These are phyloP conservation scores for Psilanteris sp. DNA, from an alignment of 1,140 invertebrate genomes.

Conservation along the genomic window DNA sequence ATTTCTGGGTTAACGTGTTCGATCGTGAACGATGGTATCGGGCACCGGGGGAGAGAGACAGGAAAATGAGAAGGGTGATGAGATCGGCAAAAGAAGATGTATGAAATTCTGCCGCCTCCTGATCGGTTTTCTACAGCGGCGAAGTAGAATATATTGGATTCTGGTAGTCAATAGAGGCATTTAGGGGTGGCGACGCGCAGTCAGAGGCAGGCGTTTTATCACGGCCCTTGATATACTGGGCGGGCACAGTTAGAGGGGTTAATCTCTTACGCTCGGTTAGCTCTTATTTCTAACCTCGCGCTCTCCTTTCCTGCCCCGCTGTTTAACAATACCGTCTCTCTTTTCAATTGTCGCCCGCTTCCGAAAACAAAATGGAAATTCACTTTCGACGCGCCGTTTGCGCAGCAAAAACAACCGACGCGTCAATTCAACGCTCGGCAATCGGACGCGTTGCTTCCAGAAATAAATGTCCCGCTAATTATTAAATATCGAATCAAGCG, in stretches of 20 bases:
- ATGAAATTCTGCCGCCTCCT: slow-evolving; percentile 79
- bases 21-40: slow-evolving; percentile 70
- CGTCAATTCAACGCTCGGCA: no score
- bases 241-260: slow-evolving; percentile 78
- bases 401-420: slow-evolving; percentile 11
- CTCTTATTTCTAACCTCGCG: slow-evolving; percentile 78
- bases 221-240: slow-evolving; percentile 79
- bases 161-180: slow-evolving; percentile 79
- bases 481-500: no score
- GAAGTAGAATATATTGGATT: slow-evolving; percentile 79
- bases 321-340: slow-evolving; percentile 54
- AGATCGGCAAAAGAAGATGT: slow-evolving; percentile 76
- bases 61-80: slow-evolving; percentile 61
- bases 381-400: slow-evolving; percentile 12
- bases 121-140: slow-evolving; percentile 76
- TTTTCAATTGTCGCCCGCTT: slow-evolving; percentile 52
- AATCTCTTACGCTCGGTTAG: slow-evolving; percentile 81
- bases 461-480: no score
- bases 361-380: slow-evolving; percentile 61
- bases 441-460: no score
- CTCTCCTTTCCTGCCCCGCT: slow-evolving; percentile 63
- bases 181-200: slow-evolving; percentile 78
- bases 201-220: slow-evolving; percentile 78
- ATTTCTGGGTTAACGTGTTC: slow-evolving; percentile 69
- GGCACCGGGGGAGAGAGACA: slow-evolving; percentile 55